phyloP scores from a whole-genome alignment of 2,113 vertebrate species.

The Triplophysa dalaica region DNA sequence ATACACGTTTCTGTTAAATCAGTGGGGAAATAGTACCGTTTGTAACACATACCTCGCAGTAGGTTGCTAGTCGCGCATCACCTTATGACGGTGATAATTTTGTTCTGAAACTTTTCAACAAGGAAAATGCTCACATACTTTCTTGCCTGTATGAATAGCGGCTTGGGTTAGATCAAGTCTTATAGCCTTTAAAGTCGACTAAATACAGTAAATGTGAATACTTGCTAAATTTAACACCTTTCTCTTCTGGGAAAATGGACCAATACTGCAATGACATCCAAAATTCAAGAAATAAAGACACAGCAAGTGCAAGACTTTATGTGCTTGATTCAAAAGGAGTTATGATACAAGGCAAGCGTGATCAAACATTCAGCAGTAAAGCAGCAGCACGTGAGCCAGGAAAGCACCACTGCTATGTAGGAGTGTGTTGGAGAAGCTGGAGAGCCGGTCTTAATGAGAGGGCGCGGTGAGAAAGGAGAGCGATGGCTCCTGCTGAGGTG shows the following conservation, averaged over 20 bases:
- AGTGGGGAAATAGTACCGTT: background rate
- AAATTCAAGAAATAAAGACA: background rate
- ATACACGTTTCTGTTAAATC: conserved; percentile 21
- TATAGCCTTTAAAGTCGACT: too few species aligned
- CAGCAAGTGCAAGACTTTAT: conserved; percentile 12
- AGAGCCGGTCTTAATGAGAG: conserved; percentile 67
- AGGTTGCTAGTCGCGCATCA: background rate
- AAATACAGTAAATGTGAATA: too few species aligned
- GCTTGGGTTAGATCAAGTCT: background rate
- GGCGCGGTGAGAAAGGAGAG: conserved; percentile 41
- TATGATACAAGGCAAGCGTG: conserved; percentile 11
- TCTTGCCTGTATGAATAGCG: background rate
- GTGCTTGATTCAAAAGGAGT: conserved; percentile 6
- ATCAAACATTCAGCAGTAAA: conserved; percentile 7
- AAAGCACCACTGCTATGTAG: conserved; percentile 1
- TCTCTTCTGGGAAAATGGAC: background rate
- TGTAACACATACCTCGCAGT: background rate
- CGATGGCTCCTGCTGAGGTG: conserved; percentile 59
- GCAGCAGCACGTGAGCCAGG: background rate
- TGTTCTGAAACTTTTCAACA: background rate
- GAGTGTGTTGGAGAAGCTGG: conserved; percentile 6
- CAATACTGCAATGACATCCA: background rate
- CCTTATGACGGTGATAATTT: background rate
- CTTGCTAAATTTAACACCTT: too few species aligned
- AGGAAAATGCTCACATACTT: background rate